phyloP scores from a whole-genome alignment of 2,113 vertebrate species.

The Zosterops lateralis region DNA sequence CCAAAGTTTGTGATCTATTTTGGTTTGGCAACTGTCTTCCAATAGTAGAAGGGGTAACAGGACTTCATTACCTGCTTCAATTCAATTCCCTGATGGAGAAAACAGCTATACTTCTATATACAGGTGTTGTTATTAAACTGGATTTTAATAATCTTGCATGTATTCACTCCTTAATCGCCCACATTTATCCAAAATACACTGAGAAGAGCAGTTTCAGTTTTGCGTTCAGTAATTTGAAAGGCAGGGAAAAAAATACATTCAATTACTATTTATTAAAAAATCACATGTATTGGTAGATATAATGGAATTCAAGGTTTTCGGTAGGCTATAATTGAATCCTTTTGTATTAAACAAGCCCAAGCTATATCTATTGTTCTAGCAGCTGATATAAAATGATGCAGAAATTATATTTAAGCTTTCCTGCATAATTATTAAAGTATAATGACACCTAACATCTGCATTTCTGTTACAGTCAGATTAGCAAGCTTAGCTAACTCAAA shows the following conservation, averaged over 20 bases:
- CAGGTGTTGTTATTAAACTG: neutral
- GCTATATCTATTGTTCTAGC: neutral
- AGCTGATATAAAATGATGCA: neutral
- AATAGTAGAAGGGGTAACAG: neutral
- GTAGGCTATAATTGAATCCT: neutral
- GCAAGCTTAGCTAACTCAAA: neutral
- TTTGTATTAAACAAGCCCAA: slow-evolving; percentile 1
- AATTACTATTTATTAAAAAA: slow-evolving; percentile 26
- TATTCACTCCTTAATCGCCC: neutral
- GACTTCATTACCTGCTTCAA: neutral
- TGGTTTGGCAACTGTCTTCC: neutral
- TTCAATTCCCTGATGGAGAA: neutral
- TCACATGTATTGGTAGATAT: neutral
- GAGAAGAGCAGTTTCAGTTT: neutral
- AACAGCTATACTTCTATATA: neutral
- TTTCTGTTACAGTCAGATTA: neutral
- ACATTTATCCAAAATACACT: neutral
- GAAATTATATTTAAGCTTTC: slow-evolving; percentile 27
- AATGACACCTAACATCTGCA: neutral
- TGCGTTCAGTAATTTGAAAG: neutral
- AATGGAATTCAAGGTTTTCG: slow-evolving; percentile 11
- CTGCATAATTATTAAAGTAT: slow-evolving; percentile 12
- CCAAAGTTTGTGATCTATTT: neutral
- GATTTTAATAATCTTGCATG: neutral
- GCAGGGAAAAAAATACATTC: neutral